A percentile compares a stretch with the other conserved stretches of the same genome.
Evolutionary conservation across 2,888 invertebrate species (phyloP).

Genomic region (Agriopis aurantiaria): DNA sequence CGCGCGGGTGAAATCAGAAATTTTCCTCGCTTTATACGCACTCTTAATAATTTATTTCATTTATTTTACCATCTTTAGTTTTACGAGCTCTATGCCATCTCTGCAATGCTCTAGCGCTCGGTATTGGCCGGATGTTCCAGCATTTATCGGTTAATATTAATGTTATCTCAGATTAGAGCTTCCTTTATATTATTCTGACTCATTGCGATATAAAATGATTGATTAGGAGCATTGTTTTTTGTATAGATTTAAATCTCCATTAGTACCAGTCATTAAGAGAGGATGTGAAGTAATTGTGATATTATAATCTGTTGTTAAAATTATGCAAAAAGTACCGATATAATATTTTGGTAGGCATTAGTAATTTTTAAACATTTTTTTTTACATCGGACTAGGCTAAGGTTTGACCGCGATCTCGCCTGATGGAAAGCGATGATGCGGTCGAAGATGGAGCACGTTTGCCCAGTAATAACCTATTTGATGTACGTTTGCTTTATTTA

Average conservation of each 20-base stretch:
- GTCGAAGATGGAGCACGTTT: too few species aligned
- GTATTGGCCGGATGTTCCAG: constrained; percentile 26
- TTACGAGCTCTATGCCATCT: not conserved
- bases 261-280: constrained; percentile 9
- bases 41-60: too few species aligned
- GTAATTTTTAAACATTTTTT: too few species aligned
- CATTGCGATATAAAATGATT: constrained; percentile 35
- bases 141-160: constrained; percentile 24
- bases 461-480: too few species aligned
- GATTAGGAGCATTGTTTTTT: constrained; percentile 33
- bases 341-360: not conserved
- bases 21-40: too few species aligned
- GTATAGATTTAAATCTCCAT: constrained; percentile 21
- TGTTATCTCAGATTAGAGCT: constrained; percentile 28
- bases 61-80: not conserved
- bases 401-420: too few species aligned
- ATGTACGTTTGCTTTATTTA: not conserved
- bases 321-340: not conserved
- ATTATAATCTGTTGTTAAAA: constrained; percentile 13
- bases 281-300: constrained; percentile 29
- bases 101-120: constrained; percentile 14
- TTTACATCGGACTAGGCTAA: too few species aligned
- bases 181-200: constrained; percentile 31
- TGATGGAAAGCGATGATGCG: too few species aligned
- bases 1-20: too few species aligned